Evolutionary conservation across 2,113 vertebrate genomes (phyloP), one percentile per base, ranked within the genome.

Genomic region (Nasalis larvatus): DNA sequence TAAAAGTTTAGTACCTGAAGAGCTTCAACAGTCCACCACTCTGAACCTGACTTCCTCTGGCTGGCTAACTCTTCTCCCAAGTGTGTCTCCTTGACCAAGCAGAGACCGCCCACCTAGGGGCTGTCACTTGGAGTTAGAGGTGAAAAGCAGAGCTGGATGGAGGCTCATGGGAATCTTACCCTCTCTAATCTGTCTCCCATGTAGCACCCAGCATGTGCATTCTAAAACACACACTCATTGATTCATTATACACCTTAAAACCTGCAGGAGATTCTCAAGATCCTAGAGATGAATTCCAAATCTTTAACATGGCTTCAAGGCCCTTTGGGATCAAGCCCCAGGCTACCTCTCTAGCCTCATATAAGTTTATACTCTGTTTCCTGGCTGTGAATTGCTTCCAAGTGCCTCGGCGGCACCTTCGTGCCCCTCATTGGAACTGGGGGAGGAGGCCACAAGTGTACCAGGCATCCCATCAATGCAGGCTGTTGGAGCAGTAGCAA

Each of bases 1-100:
- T 87, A 87, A 85, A 97, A 97, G 83, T 69, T 93, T 89, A 89
- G 91, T 94, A 52, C n/a, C 37, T 90, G 11, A 87, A 93, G 74
- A 86, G 23, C 54, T 95, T 91, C 56, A 92, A 87, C 86, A 84
- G 69, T 76, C 89, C 63, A 54, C 54, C 37, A 86, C 40, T 37
- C 20, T 40, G 77, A 90, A 45, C 71, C 49, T 71, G 66, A 54
- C 80, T 54, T 60, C 82, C 89, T n/a, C 21, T 0, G 7, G 71
- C 66, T 66, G 25, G 42, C 86, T 66, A 66, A 35, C 60, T 30
- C 47, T 49, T 86, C 88, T 88, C 74, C 76, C 17, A 56, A 30
- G 0, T 6, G 20, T 32, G 2, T 5, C 27, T 4, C 25, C 76
- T 69, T 74, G 54, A 47, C 54, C 58, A 63, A 54, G 13, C 47